A percentile compares a stretch with the other conserved stretches of the same genome.
Evolutionary conservation across 2,888 invertebrate species (phyloP).

Genomic region (Drosophila melanosoma): DNA sequence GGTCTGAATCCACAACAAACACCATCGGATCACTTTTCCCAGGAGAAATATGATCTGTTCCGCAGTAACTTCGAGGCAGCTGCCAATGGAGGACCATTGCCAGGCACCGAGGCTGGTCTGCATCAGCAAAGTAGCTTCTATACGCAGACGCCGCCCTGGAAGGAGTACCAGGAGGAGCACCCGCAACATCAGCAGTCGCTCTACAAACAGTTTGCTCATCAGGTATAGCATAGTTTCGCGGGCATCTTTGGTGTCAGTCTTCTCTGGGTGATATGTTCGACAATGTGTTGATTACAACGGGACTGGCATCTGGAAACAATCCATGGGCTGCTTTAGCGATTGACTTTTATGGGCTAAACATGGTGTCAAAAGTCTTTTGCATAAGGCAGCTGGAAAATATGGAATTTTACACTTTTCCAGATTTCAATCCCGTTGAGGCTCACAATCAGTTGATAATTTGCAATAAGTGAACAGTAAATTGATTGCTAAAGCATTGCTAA

Average conservation of each 20-base stretch:
- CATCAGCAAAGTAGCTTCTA: conserved; percentile 85
- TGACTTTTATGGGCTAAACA: conserved; percentile 17
- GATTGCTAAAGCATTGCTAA: conserved; percentile 31
- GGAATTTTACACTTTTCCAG: conserved; percentile 8
- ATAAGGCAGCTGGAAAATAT: conserved; percentile 16
- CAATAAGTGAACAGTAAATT: conserved; percentile 54
- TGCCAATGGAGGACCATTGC: conserved; percentile 57
- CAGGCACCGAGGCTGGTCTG: conserved; percentile 48
- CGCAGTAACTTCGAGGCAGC: conserved; percentile 87
- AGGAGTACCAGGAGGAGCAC: conserved; percentile 84
- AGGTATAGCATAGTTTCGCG: conserved; percentile 76
- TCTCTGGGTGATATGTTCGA: conserved; percentile 70
- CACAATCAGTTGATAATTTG: conserved; percentile 61
- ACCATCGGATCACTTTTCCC: conserved; percentile 74
- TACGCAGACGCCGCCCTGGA: conserved; percentile 85
- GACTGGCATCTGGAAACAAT: conserved; percentile 23
- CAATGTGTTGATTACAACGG: conserved; percentile 35
- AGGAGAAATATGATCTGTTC: conserved; percentile 87
- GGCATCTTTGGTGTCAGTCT: conserved; percentile 48
- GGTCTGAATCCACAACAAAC: conserved; percentile 36
- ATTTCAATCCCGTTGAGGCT: conserved; percentile 28
- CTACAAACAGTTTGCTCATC: conserved; percentile 70
- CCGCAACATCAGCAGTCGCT: conserved; percentile 46
- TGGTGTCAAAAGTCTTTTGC: conserved; percentile 22
- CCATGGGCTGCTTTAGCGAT: conserved; percentile 23